These are phyloP conservation scores for Acrobasis consociella DNA, from an alignment of 2,888 invertebrate genomes.

Conservation along the genomic window DNA sequence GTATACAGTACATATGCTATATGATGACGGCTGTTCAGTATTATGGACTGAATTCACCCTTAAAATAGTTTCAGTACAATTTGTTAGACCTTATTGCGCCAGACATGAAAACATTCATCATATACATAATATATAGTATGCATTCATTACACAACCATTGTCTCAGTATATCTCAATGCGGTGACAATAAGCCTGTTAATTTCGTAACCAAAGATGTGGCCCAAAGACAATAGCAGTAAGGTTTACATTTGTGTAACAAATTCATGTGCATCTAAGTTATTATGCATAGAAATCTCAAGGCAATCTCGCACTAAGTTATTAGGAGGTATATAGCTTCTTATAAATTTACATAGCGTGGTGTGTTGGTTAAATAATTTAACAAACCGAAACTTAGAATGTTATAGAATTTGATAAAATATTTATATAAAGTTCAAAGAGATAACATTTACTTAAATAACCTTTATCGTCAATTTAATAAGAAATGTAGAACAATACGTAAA, in stretches of 20 bases:
- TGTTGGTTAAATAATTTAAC: neutral
- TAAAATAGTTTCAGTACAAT: too few species aligned
- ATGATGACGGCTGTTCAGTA: too few species aligned
- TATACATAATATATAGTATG: slow-evolving; percentile 13
- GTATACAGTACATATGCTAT: too few species aligned
- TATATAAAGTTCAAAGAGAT: too few species aligned
- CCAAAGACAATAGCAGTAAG: slow-evolving; percentile 11
- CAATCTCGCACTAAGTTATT: slow-evolving; percentile 63
- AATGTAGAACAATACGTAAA: too few species aligned
- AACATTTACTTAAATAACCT: too few species aligned
- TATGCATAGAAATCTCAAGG: slow-evolving; percentile 49
- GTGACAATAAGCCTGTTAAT: slow-evolving; percentile 7
- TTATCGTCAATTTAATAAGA: too few species aligned
- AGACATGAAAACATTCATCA: neutral
- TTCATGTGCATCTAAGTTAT: slow-evolving; percentile 24
- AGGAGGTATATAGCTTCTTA: slow-evolving; percentile 36
- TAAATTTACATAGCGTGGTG: too few species aligned
- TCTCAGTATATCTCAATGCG: slow-evolving; percentile 14
- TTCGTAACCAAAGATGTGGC: neutral
- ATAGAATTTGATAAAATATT: too few species aligned
- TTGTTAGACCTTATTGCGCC: too few species aligned
- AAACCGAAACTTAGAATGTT: too few species aligned
- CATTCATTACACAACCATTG: slow-evolving; percentile 23
- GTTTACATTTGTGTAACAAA: slow-evolving; percentile 18
- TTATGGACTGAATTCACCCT: too few species aligned